These are phyloP conservation scores for Chlorops oryzae DNA, from an alignment of 1,140 invertebrate genomes.

Conservation along the genomic window DNA sequence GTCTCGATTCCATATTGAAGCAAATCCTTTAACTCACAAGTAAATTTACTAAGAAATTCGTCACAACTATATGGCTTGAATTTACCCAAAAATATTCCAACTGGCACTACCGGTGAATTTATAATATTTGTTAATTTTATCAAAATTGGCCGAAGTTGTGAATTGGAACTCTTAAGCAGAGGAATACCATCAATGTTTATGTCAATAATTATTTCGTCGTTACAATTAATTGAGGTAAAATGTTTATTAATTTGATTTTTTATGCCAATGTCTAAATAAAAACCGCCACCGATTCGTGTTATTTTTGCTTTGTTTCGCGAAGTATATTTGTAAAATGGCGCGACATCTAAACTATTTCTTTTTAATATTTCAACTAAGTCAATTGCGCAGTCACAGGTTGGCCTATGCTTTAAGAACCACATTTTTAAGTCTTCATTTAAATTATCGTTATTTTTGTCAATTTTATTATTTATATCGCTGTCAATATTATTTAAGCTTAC, in stretches of 20 bases:
- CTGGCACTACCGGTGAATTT: not conserved
- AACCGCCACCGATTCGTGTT: not conserved
- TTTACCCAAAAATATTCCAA: constrained; percentile 3
- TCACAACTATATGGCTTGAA: not conserved
- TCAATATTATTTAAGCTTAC: too few relatives aligned
- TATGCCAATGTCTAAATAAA: not conserved
- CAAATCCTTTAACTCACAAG: not conserved
- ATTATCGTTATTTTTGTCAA: too few relatives aligned
- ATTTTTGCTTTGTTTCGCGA: not conserved
- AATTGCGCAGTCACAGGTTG: not conserved
- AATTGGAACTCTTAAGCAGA: not conserved
- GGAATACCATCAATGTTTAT: constrained; percentile 4
- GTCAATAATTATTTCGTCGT: not conserved
- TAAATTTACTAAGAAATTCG: constrained; percentile 1
- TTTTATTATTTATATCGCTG: too few relatives aligned
- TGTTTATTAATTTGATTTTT: not conserved
- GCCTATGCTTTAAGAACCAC: constrained; percentile 4
- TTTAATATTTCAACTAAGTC: constrained; percentile 1
- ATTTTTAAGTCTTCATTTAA: constrained; percentile 6
- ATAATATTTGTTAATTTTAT: not conserved
- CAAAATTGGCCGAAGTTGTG: constrained; percentile 4
- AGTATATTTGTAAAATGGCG: constrained; percentile 1
- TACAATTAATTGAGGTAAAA: not conserved
- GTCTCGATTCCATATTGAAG: not conserved
- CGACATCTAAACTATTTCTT: not conserved